Percentiles rank a stretch among this genome's conserved stretches.
These are phyloP conservation scores for Upupa epops DNA, from an alignment of 2,113 vertebrate species.

Conservation along the genomic window DNA sequence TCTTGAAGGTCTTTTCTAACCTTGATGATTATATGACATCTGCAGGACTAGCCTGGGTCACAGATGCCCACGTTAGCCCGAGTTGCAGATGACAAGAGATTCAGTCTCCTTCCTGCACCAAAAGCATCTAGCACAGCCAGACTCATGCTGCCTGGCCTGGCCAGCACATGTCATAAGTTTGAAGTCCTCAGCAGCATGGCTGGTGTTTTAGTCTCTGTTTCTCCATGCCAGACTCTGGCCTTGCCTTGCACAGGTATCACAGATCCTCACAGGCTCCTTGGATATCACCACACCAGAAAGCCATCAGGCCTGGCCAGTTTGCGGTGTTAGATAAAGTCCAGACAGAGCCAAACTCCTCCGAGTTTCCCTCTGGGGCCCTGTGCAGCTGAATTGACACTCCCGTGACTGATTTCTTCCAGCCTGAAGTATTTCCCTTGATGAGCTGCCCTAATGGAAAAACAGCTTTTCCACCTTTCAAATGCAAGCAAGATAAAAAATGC, in stretches of 20 bases:
- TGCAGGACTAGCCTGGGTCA: background rate
- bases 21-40: background rate
- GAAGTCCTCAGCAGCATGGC: background rate
- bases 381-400: conserved; percentile 39
- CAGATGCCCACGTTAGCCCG: rapidly evolving
- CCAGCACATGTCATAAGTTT: background rate
- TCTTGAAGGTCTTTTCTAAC: no score
- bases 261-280: background rate
- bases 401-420: conserved; percentile 62
- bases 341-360: background rate
- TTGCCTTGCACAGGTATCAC: background rate
- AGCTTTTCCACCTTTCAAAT: conserved; percentile 50
- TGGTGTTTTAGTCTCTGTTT: background rate
- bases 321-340: background rate
- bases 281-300: background rate
- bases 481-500: conserved; percentile 51
- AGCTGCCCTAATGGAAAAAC: conserved; percentile 42
- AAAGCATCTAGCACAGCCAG: background rate
- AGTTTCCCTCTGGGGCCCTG: conserved; percentile 22
- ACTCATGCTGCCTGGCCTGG: background rate
- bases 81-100: background rate
- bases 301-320: background rate
- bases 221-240: background rate
- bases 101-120: background rate
- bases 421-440: conserved; percentile 45